These are phyloP conservation scores for Hippopotamyrus pictus DNA, from an alignment of 2,797 vertebrate genomes.

Conservation along the genomic window DNA sequence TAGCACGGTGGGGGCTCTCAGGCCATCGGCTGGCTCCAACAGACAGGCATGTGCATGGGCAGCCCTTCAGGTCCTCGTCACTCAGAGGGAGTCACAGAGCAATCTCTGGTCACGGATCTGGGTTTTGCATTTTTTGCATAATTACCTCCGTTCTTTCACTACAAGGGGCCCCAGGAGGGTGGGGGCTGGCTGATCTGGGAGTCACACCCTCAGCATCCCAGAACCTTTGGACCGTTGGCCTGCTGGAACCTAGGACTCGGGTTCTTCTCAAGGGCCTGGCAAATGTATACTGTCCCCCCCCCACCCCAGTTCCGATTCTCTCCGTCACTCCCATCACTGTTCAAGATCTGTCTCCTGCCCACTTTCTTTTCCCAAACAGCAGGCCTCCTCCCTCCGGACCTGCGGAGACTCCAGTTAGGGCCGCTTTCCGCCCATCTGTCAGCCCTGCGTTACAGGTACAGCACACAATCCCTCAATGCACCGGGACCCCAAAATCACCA, in stretches of 20 bases:
- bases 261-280: background rate
- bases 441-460: background rate
- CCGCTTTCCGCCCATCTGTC: conserved; percentile 24
- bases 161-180: background rate
- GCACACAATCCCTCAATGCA: conserved; percentile 23
- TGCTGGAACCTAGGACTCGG: background rate
- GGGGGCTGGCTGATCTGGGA: background rate
- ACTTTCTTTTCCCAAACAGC: background rate
- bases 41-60: background rate
- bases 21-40: background rate
- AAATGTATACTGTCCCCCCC: background rate
- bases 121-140: background rate
- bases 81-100: background rate
- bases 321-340: conserved; percentile 5
- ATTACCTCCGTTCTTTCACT: background rate
- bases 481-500: background rate
- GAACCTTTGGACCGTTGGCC: background rate
- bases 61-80: background rate
- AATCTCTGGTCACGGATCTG: background rate
- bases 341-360: conserved; percentile 24
- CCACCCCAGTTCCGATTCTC: background rate
- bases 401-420: conserved; percentile 23
- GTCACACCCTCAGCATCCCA: background rate
- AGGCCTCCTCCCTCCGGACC: background rate
- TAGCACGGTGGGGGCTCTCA: background rate